A percentile compares a stretch with the other conserved stretches of the same genome.
These are phyloP conservation scores for Sarcophaga bullata DNA, from an alignment of 1,140 invertebrate genomes.

Conservation along the genomic window DNA sequence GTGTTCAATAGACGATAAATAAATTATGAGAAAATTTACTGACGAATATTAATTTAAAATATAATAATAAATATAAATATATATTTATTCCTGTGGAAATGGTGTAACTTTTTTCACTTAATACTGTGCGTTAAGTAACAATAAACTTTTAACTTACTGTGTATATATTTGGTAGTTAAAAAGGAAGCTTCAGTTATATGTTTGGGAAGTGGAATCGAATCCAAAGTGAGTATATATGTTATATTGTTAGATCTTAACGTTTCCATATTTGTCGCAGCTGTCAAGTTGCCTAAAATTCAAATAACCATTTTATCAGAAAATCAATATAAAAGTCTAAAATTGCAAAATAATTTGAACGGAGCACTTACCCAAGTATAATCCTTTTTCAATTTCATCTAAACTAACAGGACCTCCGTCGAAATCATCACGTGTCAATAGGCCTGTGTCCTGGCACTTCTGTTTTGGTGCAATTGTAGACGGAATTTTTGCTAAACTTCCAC, in stretches of 20 bases:
- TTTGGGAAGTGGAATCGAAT: conserved; percentile 82
- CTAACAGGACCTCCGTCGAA: conserved; percentile 74
- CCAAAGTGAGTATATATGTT: conserved; percentile 82
- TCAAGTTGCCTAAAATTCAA: conserved; percentile 74
- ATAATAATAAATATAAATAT: too few relatives aligned
- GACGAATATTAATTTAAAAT: too few relatives aligned
- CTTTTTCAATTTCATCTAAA: conserved; percentile 75
- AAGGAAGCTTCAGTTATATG: conserved; percentile 75
- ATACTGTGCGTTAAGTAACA: too few relatives aligned
- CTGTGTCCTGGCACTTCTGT: conserved; percentile 48
- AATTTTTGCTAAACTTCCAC: not conserved
- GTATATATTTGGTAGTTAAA: conserved; percentile 78
- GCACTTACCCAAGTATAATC: conserved; percentile 74
- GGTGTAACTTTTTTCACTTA: too few relatives aligned
- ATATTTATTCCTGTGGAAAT: too few relatives aligned
- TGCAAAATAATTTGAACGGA: conserved; percentile 16
- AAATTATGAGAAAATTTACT: too few relatives aligned
- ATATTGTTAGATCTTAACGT: conserved; percentile 75
- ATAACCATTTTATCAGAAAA: not conserved
- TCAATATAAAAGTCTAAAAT: not conserved
- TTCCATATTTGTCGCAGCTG: conserved; percentile 78
- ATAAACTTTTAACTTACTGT: conserved; percentile 68
- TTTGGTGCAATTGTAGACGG: not conserved
- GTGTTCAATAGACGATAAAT: too few relatives aligned
- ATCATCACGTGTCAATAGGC: conserved; percentile 63